Evolutionary conservation across 2,113 vertebrate genomes (phyloP), one percentile per base, ranked within the genome.

Genomic region (Eidolon helvum): DNA sequence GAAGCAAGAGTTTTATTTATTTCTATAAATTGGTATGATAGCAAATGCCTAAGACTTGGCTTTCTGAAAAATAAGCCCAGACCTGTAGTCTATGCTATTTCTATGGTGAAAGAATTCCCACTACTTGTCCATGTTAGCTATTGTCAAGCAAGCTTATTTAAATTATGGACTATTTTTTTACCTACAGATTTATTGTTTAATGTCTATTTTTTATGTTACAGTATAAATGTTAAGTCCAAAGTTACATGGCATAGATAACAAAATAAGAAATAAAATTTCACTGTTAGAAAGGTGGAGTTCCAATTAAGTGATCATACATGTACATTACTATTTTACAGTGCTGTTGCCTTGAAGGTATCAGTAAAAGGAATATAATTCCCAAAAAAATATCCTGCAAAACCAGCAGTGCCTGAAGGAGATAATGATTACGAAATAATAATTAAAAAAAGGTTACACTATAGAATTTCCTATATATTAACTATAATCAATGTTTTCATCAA

Each of bases 401-500:
- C 33, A 82, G 65, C 30, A 59, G 45, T 75, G 68, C 93, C 88
- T 86, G 38, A 91, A 96, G 80, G 48, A 83, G 35, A 91, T 40
- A 50, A 38, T 82, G 84, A 95, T 86, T 95, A 93, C 82, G 35
- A 88, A 90, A 48, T 55, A 43, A 43, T 43, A 43, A 16, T 28
- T 87, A 26, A 82, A 78, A 74, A 90, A 77, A 33, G 45, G 43
- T 18, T 43, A 40, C 8, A 57, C 0, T 22, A 53, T 43, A 86
- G 30, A 72, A 78, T 87, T 90, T 90, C 66, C 18, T 88, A 94
- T 12, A 61, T 69, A 91, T 91, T 75, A 63, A 65, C 48, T 90
- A 4, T 69, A 94, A 89, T 65, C 92, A 90, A 95, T 92, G 16
- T 86, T 57, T 96, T 97, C 75, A 92, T 90, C 86, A 35, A 65